Base-by-base conservation (phyloP, 2,888 invertebrate species). In the Noctua comes region DNA sequence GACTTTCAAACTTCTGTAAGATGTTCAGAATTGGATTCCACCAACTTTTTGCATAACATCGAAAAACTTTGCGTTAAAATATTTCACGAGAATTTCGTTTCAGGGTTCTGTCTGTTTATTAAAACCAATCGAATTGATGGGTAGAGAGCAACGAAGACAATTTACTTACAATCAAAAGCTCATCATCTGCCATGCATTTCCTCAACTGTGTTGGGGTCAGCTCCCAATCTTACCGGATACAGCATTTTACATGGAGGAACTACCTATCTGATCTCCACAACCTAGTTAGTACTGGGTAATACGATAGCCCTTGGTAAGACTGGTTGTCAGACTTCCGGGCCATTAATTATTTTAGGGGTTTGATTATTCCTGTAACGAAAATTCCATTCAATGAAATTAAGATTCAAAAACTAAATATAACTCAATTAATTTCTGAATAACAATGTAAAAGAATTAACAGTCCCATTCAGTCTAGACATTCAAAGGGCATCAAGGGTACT, bases 391-490 rank as follows among this genome's bases (percentile, higher is more conserved):
- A 68, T 46, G 4, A 68, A 40, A 48, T 46, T 40, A 16, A 69
- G 7, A 31, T 13, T 59, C 31, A 31, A 65, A 57, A 70, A 73
- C 54, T 57, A 62, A 78, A 69, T 71, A 77, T 21, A 80, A 85
- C 66, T 54, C 65, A 81, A 77, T 79, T 80, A 82, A 76, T 80
- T 73, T 71, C 65, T 72, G 83, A 76, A 88, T 76, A 79, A 80
- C 70, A 80, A 81, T 77, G 48, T 27, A 70, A 76, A 81, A 83
- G n/a, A 83, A 88, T 85, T 81, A 77, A 80, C 80, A 74, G 83
- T 80, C 86, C 73, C 70, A 83, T 85, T 82, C 80, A 68, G 92
- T 92, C 93, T 92, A 92, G 93, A 92, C 93, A 88, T 88, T 87
- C 80, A 82, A 88, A 86, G 86, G 84, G 82, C 83, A 88, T 82